A percentile compares a stretch with the other conserved stretches of the same genome.
phyloP scores from a whole-genome alignment of 2,888 invertebrate species.

The Leptopilina drosophilae region DNA sequence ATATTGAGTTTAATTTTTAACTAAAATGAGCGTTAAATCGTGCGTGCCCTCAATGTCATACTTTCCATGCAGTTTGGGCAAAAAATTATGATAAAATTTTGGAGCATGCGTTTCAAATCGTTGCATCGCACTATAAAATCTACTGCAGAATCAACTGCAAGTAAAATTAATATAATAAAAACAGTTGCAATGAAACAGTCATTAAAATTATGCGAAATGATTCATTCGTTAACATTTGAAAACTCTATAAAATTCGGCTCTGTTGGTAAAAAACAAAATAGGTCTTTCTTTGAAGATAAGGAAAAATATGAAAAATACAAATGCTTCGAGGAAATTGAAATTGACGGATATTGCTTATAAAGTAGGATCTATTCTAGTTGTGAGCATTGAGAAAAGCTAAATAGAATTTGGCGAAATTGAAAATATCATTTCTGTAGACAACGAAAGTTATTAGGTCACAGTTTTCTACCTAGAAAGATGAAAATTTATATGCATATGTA shows the following conservation, averaged over 20 bases:
- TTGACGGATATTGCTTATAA: not conserved
- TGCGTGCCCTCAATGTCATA: too few relatives aligned
- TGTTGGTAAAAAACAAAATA: not conserved
- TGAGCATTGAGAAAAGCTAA: not conserved
- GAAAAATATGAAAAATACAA: not conserved
- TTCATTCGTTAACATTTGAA: constrained; percentile 14
- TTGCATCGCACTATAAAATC: not conserved
- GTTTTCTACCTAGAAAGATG: too few relatives aligned
- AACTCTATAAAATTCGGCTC: not conserved
- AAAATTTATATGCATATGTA: too few relatives aligned
- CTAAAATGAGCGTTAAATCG: too few relatives aligned
- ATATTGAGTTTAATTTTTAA: too few relatives aligned
- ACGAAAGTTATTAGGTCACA: constrained; percentile 4
- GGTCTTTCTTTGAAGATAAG: not conserved
- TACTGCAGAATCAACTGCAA: not conserved
- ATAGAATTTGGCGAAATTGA: not conserved
- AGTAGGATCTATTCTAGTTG: not conserved
- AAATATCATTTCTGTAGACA: not conserved
- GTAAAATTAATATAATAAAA: not conserved
- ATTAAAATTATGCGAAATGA: not conserved
- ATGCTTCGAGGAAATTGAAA: not conserved
- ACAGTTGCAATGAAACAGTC: not conserved
- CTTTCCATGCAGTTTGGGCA: too few relatives aligned
- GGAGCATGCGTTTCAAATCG: constrained; percentile 7
- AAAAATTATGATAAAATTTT: not conserved